Evolutionary conservation across 2,797 vertebrate genomes (phyloP).

Genomic region (Acipenser transmontanus): DNA sequence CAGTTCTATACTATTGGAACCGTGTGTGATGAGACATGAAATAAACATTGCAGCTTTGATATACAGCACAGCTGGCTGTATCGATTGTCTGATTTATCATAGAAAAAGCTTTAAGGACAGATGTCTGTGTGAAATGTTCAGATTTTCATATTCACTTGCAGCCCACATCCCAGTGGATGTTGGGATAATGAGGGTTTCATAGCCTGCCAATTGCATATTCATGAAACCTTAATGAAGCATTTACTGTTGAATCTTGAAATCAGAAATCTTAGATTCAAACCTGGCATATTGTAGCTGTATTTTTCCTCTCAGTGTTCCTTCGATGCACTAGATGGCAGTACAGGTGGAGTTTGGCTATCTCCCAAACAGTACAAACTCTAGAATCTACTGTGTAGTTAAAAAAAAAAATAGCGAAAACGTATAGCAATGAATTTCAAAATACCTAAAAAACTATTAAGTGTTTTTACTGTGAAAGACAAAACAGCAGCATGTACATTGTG

Average conservation of each 20-base stretch:
- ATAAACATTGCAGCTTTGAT: neutral
- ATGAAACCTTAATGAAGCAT: constrained; percentile 60
- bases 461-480: too few relatives aligned
- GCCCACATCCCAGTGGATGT: constrained; percentile 42
- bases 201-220: constrained; percentile 58
- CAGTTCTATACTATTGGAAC: neutral
- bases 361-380: constrained; percentile 1
- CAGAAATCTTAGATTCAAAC: too few relatives aligned
- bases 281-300: constrained; percentile 15
- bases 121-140: constrained; percentile 38
- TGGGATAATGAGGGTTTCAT: constrained; percentile 50
- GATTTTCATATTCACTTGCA: constrained; percentile 42
- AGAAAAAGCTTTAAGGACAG: constrained; percentile 27
- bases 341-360: constrained; percentile 28
- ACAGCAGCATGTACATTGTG: too few relatives aligned
- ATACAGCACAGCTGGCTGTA: neutral
- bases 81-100: constrained; percentile 23
- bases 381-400: too few relatives aligned
- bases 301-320: constrained; percentile 55
- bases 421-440: too few relatives aligned
- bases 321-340: constrained; percentile 46
- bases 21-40: neutral
- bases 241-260: constrained; percentile 51
- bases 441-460: too few relatives aligned
- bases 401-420: too few relatives aligned